phyloP scores from a whole-genome alignment of 2,888 invertebrate genomes.

The Pyrocoelia pectoralis region DNA sequence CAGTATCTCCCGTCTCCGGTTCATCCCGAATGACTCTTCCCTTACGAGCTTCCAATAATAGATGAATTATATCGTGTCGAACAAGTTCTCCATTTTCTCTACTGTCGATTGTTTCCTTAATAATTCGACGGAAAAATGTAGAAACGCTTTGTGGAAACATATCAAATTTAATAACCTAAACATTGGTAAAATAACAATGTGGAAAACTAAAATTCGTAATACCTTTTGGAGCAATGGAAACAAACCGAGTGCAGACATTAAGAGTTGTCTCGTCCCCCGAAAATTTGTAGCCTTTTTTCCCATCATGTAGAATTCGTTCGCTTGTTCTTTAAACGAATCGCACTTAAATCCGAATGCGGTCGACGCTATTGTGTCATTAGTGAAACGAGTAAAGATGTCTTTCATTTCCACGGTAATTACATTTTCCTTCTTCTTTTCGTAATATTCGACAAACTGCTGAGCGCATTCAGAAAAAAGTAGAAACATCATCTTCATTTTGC shows the following conservation, averaged over 20 bases:
- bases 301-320: constrained; percentile 65
- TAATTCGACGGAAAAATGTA: constrained; percentile 5
- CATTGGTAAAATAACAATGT: no score
- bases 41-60: constrained; percentile 52
- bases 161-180: constrained; percentile 47
- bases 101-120: neutral
- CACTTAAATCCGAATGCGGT: constrained; percentile 64
- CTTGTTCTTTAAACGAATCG: constrained; percentile 62
- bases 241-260: neutral
- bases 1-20: neutral
- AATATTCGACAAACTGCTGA: constrained; percentile 42
- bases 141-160: neutral
- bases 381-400: constrained; percentile 60
- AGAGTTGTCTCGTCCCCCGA: constrained; percentile 22
- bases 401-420: constrained; percentile 55
- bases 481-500: constrained; percentile 55
- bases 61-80: constrained; percentile 56
- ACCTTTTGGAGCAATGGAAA: neutral
- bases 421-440: constrained; percentile 40
- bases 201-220: no score
- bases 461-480: constrained; percentile 46
- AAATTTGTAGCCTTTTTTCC: constrained; percentile 59
- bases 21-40: constrained; percentile 23
- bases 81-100: constrained; percentile 7
- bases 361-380: constrained; percentile 65